Evolutionary conservation across 1,140 invertebrate genomes (phyloP).

Genomic region (Portunus trituberculatus): DNA sequence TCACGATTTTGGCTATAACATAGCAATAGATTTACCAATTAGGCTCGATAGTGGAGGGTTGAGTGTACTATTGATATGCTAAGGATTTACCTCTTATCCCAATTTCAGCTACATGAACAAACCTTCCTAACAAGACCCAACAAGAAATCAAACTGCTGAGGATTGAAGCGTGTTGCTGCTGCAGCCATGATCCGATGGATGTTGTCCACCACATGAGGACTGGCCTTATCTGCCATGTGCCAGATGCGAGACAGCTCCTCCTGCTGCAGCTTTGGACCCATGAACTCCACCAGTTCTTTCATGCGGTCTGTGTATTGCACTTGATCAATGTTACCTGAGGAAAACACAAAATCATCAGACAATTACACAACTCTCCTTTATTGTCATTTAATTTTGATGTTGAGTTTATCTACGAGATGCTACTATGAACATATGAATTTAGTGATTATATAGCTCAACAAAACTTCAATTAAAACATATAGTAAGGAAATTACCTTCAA

Average conservation of each 20-base stretch:
- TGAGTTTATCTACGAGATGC: too few relatives aligned
- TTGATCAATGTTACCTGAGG: conserved; percentile 82
- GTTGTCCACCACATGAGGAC: conserved; percentile 83
- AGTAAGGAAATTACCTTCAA: conserved; percentile 81
- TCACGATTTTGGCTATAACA: too few relatives aligned
- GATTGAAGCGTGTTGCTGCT: conserved; percentile 82
- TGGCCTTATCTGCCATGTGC: conserved; percentile 80
- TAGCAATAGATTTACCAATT: too few relatives aligned
- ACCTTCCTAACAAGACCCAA: conserved; percentile 81
- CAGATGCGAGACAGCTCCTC: conserved; percentile 83
- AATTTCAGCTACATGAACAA: not conserved
- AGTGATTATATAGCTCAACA: too few relatives aligned
- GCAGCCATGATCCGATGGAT: conserved; percentile 83
- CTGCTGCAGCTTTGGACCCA: conserved; percentile 81
- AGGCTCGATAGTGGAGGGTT: too few relatives aligned
- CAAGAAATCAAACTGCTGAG: conserved; percentile 82
- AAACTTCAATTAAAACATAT: not conserved
- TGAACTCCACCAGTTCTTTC: conserved; percentile 83
- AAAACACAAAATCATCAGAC: not conserved
- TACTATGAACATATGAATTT: too few relatives aligned
- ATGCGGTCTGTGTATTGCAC: conserved; percentile 83
- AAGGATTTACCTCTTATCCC: not conserved
- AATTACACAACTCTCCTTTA: not conserved
- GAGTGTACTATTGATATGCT: too few relatives aligned
- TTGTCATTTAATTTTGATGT: too few relatives aligned